phyloP scores from a whole-genome alignment of 1,140 invertebrate genomes.

The Meloidogyne hapla region DNA sequence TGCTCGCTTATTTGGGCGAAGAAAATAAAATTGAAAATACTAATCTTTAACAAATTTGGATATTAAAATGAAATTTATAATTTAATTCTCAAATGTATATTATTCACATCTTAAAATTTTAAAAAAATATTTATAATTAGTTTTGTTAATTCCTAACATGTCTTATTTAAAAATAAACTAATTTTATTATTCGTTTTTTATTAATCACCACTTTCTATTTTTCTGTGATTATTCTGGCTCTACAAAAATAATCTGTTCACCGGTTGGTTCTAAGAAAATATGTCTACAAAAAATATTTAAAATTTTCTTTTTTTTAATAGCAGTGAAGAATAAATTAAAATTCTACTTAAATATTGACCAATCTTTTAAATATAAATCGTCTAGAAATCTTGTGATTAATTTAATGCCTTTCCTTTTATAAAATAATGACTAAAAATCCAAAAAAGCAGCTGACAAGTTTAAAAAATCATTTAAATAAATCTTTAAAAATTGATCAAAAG shows the following conservation, averaged over 20 bases:
- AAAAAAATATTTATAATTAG: neutral
- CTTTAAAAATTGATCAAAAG: too few relatives aligned
- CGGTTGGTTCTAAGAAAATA: too few relatives aligned
- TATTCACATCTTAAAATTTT: neutral
- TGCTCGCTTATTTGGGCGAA: conserved; percentile 25
- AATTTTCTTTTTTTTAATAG: too few relatives aligned
- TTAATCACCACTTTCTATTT: too few relatives aligned
- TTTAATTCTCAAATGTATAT: too few relatives aligned
- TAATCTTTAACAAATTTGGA: too few relatives aligned
- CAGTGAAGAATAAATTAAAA: neutral
- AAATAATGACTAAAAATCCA: neutral
- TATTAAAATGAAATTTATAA: too few relatives aligned
- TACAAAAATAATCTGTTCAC: too few relatives aligned
- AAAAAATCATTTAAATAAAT: neutral
- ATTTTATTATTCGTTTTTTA: too few relatives aligned
- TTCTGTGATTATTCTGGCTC: too few relatives aligned
- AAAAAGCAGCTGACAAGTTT: neutral
- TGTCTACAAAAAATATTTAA: too few relatives aligned
- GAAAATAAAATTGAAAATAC: conserved; percentile 24
- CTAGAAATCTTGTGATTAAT: neutral
- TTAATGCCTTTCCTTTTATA: neutral
- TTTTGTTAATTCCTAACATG: neutral
- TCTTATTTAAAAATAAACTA: neutral
- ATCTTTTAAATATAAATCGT: neutral
- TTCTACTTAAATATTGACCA: neutral